Base-by-base conservation (phyloP, 35 echinoderm and acorn worm genomes). In the Nesometra sesokonis region DNA sequence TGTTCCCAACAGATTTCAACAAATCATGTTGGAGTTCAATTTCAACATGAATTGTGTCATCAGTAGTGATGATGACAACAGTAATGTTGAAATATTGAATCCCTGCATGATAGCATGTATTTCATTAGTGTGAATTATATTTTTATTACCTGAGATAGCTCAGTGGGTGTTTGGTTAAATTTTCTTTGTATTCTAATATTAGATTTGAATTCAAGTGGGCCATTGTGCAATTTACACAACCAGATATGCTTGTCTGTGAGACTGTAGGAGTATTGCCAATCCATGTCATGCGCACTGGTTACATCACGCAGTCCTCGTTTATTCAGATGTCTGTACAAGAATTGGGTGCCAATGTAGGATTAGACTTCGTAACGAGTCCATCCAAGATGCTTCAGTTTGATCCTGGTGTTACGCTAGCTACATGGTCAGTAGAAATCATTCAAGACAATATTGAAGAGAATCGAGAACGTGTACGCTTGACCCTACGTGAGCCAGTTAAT, bases 181-280 rank as follows among this genome's bases (percentile, higher is more conserved):
- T n/a, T n/a, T n/a, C 9, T 35, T 78, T 78, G 19, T 37, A 0
- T 33, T 0, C 76, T 82, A 17, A 13, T 78, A 40, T 86, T 85
- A 97, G 95, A 46, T 99, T 99, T 99, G 91, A 93, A 15, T 92
- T 99, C 36, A 79, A 84, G 34, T 99, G 96, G 96, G 57, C 96
- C 0, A 78, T 90, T 33, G 86, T 94, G 19, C 86, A 83, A 23
- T 92, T 99, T 35, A 82, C 37, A n/a, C 57, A 86, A 27, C 21
- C 84, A 5, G 84, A 89, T 19, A 82, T 84, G 30, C 86, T 92
- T 77, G 85, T 99, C 5, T 99, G 96, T 57, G 96, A 99, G 86
- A 92, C 83, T n/a, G 77, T 86, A 3, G 96, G 96, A 23, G 85
- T 85, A 0, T 90, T 99, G 1, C 87, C 90, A 35, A 86, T 99